Evolutionary conservation across 2,797 vertebrate genomes (phyloP).

Genomic region (Malacoctenus gilli): DNA sequence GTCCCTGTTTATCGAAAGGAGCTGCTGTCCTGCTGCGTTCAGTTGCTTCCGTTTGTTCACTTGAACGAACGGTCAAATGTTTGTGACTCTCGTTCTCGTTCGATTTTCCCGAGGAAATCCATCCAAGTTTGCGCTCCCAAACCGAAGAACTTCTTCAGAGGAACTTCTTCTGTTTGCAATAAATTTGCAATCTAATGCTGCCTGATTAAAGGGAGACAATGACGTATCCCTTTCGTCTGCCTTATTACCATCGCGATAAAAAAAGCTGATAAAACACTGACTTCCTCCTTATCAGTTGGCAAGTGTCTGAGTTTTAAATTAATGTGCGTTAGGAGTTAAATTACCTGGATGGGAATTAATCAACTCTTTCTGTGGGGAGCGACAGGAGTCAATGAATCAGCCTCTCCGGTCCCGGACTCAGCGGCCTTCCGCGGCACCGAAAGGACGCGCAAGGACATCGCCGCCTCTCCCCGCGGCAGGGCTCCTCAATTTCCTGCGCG

Average conservation of each 20-base stretch:
- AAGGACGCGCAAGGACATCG: slow-evolving; percentile 40
- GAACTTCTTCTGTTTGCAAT: too few species aligned
- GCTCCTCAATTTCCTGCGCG: slow-evolving; percentile 10
- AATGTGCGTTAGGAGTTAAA: slow-evolving; percentile 39
- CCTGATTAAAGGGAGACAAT: too few species aligned
- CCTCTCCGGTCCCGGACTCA: slow-evolving; percentile 22
- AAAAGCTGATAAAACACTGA: slow-evolving; percentile 27
- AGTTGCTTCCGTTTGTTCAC: too few species aligned
- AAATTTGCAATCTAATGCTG: too few species aligned
- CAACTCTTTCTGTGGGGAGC: slow-evolving; percentile 19
- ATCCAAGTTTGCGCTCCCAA: too few species aligned
- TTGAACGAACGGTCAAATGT: too few species aligned
- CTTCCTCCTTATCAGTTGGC: slow-evolving; percentile 21
- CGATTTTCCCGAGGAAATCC: too few species aligned
- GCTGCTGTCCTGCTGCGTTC: too few species aligned
- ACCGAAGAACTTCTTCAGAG: too few species aligned
- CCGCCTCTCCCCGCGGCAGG: neutral
- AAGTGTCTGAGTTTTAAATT: slow-evolving; percentile 26
- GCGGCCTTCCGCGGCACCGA: slow-evolving; percentile 11
- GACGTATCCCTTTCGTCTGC: too few species aligned
- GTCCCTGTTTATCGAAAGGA: too few species aligned
- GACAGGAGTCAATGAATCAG: slow-evolving; percentile 48
- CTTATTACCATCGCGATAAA: slow-evolving; percentile 33
- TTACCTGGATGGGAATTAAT: slow-evolving; percentile 32
- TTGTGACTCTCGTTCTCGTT: too few species aligned